Percentiles rank a stretch among this genome's conserved stretches.
These are phyloP conservation scores for Oxyscelio sp. DNA, from an alignment of 2,888 invertebrate genomes.

Conservation along the genomic window DNA sequence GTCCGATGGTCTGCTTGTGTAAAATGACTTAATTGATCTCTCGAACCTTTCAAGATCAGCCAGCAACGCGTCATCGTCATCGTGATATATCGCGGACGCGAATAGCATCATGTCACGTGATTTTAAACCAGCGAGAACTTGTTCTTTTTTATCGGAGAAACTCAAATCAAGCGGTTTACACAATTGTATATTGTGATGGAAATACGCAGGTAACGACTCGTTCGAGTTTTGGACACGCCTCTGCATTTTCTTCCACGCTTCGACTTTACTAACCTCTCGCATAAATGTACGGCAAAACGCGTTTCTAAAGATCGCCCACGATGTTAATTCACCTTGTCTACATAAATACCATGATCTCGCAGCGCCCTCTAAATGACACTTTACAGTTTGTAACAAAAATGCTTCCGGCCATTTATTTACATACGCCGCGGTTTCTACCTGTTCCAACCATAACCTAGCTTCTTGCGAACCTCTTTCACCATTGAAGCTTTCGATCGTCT, in stretches of 20 bases:
- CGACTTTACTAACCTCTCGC: slow-evolving; percentile 36
- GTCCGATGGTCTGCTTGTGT: too few relatives aligned
- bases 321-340: slow-evolving; percentile 35
- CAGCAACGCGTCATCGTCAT: slow-evolving; percentile 33
- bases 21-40: too few relatives aligned
- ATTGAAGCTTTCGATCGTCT: too few relatives aligned
- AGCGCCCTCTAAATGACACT: slow-evolving; percentile 57
- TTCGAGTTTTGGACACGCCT: slow-evolving; percentile 41
- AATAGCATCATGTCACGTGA: slow-evolving; percentile 59
- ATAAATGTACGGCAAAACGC: slow-evolving; percentile 54
- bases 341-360: slow-evolving; percentile 61
- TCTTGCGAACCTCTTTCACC: slow-evolving; percentile 56
- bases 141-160: slow-evolving; percentile 47
- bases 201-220: slow-evolving; percentile 62
- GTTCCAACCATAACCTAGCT: slow-evolving; percentile 37
- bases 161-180: slow-evolving; percentile 47
- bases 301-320: slow-evolving; percentile 51
- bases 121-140: slow-evolving; percentile 42
- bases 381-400: too few relatives aligned
- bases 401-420: slow-evolving; percentile 68
- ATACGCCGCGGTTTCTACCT: slow-evolving; percentile 63
- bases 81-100: slow-evolving; percentile 37
- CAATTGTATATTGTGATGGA: slow-evolving; percentile 56
- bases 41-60: slow-evolving; percentile 45
- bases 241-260: slow-evolving; percentile 65